Evolutionary conservation across 2,113 vertebrate species (phyloP), one percentile per base, ranked within the genome.

Genomic region (Oxygymnocypris stewartii): DNA sequence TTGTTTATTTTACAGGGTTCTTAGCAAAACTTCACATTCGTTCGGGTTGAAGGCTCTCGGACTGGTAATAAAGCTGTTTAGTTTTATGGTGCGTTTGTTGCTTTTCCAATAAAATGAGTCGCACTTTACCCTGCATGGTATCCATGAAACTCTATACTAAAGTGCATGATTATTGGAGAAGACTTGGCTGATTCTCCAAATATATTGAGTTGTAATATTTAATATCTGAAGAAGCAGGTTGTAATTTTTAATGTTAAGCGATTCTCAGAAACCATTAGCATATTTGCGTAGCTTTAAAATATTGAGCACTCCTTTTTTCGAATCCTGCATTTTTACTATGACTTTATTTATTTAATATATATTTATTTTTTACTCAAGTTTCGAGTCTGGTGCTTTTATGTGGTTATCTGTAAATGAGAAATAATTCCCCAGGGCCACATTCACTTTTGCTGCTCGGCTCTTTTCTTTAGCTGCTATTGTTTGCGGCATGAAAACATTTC

Each of bases 51-150:
- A 6, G 59, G 37, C 59, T 78, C 23, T 84, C 14, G 25, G 37
- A 69, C 61, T 84, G 73, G 57, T 25, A 37, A 78, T 87, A 77
- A 87, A 84, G 80, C n/a, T 61, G 85, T 16, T 61, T 78, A 51
- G 11, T 76, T 87, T 87, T 76, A 83, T 28, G 54, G 44, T 31
- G 86, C 49, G 14, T 76, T 65, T 65, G 59, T 79, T 37, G 76
- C 57, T 69, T 85, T 40, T 51, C 63, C 31, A 54, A 49, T 69
- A 65, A 49, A 67, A 76, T 28, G 42, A 40, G 16, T 51, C 47
- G 12, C 42, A 63, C 67, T 76, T 87, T 75, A 63, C 18, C 12
- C 7, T 1, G 69, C 65, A 2, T 49, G 61, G 51, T 6, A 47
- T 74, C 23, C n/a, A 7, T 63, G 25, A 35, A 35, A n/a, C 51